These are phyloP conservation scores for Crotalus viridis DNA, from an alignment of 2,113 vertebrate genomes.

Conservation along the genomic window DNA sequence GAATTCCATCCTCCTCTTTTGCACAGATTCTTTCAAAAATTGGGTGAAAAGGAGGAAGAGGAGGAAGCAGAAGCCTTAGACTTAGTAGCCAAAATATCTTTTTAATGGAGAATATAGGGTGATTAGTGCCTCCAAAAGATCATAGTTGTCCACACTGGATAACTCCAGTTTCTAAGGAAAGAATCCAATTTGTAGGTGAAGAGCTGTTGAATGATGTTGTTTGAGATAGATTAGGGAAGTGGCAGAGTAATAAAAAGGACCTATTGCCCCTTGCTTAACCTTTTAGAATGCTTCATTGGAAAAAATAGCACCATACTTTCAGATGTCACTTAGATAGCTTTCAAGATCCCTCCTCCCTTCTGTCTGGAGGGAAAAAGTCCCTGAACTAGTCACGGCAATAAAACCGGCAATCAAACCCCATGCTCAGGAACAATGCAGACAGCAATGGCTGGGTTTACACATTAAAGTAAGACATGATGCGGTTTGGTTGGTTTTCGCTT, in stretches of 20 bases:
- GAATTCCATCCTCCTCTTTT: slow-evolving; percentile 40
- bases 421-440: background rate
- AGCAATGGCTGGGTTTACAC: background rate
- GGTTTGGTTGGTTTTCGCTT: background rate
- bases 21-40: slow-evolving; percentile 37
- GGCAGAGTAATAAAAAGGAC: slow-evolving; percentile 14
- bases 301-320: background rate
- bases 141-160: background rate
- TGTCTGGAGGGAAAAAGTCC: background rate
- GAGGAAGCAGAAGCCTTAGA: slow-evolving; percentile 14
- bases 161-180: slow-evolving; percentile 3
- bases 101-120: slow-evolving; percentile 32
- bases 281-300: background rate
- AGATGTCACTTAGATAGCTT: background rate
- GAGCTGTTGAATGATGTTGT: background rate
- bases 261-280: background rate
- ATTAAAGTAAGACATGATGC: background rate
- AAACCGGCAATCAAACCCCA: background rate
- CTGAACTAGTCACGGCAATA: background rate
- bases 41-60: slow-evolving; percentile 36
- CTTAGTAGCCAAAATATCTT: slow-evolving; percentile 8
- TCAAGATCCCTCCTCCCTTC: background rate
- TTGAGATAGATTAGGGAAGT: background rate
- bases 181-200: fast-evolving
- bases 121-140: background rate